Percentiles rank a stretch among this genome's conserved stretches.
These are phyloP conservation scores for Strix uralensis DNA, from an alignment of 2,113 vertebrate genomes.

Conservation along the genomic window DNA sequence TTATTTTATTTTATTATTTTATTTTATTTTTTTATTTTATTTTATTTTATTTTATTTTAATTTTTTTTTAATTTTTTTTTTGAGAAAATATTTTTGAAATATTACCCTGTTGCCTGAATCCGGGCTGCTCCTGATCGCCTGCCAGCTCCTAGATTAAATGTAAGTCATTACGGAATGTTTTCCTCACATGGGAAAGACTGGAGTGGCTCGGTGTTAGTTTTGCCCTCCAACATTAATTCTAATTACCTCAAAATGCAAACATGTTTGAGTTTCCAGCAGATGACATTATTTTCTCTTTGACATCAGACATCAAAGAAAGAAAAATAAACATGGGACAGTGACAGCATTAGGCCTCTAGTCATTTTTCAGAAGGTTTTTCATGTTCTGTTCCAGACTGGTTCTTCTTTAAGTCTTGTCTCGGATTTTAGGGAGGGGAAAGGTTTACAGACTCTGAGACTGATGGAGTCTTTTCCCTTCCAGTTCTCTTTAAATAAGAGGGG, in stretches of 20 bases:
- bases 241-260: constrained; percentile 82
- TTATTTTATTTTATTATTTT: not conserved
- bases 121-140: constrained; percentile 56
- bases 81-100: constrained; percentile 61
- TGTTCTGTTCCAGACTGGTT: constrained; percentile 71
- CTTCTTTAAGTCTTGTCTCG: constrained; percentile 70
- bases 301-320: constrained; percentile 80
- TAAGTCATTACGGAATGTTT: constrained; percentile 78
- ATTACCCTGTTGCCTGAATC: constrained; percentile 60
- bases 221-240: constrained; percentile 79
- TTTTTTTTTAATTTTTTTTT: not conserved
- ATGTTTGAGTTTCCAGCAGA: constrained; percentile 74
- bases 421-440: constrained; percentile 70
- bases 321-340: constrained; percentile 77
- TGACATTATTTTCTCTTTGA: constrained; percentile 79
- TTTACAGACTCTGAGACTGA: constrained; percentile 58
- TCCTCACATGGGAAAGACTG: constrained; percentile 71
- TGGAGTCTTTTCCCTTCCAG: constrained; percentile 73
- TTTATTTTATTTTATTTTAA: not conserved
- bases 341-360: constrained; percentile 74
- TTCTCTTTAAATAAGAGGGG: constrained; percentile 66
- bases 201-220: constrained; percentile 66
- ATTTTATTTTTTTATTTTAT: not conserved
- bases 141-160: constrained; percentile 74
- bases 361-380: constrained; percentile 78